Evolutionary conservation across 2,113 vertebrate species (phyloP).

Genomic region (Heterotis niloticus): DNA sequence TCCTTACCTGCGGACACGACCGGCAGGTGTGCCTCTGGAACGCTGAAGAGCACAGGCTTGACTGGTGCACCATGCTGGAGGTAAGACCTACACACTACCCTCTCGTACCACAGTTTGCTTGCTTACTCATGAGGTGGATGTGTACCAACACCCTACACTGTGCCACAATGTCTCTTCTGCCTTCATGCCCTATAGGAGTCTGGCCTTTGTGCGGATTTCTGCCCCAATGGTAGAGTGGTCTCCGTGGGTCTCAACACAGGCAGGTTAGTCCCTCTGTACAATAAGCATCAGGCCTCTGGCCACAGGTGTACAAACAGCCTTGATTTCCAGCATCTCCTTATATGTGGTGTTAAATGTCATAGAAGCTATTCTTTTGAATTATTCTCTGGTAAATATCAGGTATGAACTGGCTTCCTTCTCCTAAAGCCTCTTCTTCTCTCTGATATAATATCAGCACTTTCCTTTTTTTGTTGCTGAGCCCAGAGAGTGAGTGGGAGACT

Average conservation of each 20-base stretch:
- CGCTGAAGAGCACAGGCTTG: conserved; percentile 70
- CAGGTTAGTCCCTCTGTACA: conserved; percentile 56
- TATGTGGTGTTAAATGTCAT: not conserved
- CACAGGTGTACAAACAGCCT: not conserved
- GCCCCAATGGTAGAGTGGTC: conserved; percentile 76
- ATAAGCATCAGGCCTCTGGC: not conserved
- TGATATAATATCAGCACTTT: not conserved
- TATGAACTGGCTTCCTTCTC: not conserved
- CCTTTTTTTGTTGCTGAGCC: not conserved
- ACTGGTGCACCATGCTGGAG: conserved; percentile 79
- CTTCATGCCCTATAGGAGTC: conserved; percentile 68
- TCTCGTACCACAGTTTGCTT: not conserved
- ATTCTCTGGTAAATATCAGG: not conserved
- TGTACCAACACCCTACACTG: not conserved
- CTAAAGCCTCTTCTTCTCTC: not conserved
- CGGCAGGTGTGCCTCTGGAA: conserved; percentile 84
- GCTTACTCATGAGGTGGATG: not conserved
- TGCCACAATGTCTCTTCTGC: not conserved
- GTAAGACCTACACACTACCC: conserved; percentile 45
- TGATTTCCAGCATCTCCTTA: not conserved
- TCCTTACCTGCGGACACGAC: conserved; percentile 84
- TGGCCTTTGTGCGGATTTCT: conserved; percentile 83
- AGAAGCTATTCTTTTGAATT: not conserved
- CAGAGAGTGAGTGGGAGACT: not conserved
- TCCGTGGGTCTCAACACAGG: conserved; percentile 81